A percentile compares a stretch with the other conserved stretches of the same genome.
Conservation (phyloP, 1,140 invertebrate genomes). For the Solenopsis fugax region DNA sequence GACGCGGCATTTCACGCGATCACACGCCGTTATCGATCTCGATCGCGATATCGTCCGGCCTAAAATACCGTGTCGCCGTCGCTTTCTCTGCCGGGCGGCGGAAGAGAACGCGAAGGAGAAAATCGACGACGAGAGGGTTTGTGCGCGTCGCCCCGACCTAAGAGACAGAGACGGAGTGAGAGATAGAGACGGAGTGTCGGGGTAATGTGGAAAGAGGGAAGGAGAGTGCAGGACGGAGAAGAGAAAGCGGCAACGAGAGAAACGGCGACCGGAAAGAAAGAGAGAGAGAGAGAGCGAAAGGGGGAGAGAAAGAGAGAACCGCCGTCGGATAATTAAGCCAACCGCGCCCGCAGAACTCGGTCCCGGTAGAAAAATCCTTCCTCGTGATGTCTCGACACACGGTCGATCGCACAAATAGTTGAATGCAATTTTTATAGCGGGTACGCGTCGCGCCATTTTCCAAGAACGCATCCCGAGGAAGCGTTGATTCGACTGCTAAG, state of each 20-base stretch:
- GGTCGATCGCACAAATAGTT: background rate
- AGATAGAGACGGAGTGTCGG: slow-evolving; percentile 68
- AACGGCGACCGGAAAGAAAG: slow-evolving; percentile 36
- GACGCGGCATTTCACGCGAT: background rate
- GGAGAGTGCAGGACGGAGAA: slow-evolving; percentile 48
- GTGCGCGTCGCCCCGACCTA: slow-evolving; percentile 61
- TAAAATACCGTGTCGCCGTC: slow-evolving; percentile 11
- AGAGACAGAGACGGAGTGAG: slow-evolving; percentile 72
- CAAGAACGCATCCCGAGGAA: background rate
- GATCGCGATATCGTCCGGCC: slow-evolving; percentile 2
- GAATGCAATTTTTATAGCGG: background rate
- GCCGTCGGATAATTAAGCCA: slow-evolving; percentile 38
- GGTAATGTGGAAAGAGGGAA: slow-evolving; percentile 34
- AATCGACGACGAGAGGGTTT: slow-evolving; percentile 36
- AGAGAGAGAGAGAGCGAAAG: background rate
- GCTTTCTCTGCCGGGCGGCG: slow-evolving; percentile 46
- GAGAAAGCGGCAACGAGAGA: slow-evolving; percentile 45
- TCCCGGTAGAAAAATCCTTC: slow-evolving; percentile 6
- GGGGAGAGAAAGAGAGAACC: slow-evolving; percentile 1
- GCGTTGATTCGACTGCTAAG: background rate
- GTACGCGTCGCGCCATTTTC: background rate
- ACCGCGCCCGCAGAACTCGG: background rate
- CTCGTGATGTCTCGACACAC: slow-evolving; percentile 8
- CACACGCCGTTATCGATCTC: background rate
- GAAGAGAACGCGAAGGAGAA: slow-evolving; percentile 46